A percentile compares a stretch with the other conserved stretches of the same genome.
Evolutionary conservation across 2,113 vertebrate genomes (phyloP).

Genomic region (Myrmecophaga tridactyla): DNA sequence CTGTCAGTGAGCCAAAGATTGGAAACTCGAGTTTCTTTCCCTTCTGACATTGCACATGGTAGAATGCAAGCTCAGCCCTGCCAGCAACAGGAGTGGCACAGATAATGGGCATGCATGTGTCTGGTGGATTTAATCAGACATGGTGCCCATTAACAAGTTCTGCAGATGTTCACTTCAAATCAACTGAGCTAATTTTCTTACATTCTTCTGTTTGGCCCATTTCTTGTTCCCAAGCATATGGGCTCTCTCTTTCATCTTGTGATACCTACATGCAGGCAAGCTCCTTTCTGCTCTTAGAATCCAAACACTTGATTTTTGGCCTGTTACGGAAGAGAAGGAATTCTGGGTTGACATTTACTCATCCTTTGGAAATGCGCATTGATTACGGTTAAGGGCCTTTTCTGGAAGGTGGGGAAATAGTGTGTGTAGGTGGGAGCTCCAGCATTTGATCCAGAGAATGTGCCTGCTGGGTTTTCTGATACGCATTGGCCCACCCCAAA

Average conservation of each 20-base stretch:
- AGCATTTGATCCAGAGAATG: not conserved
- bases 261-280: not conserved
- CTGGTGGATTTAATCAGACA: constrained; percentile 64
- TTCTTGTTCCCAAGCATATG: constrained; percentile 25
- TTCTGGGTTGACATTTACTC: not conserved
- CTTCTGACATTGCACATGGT: not conserved
- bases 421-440: not conserved
- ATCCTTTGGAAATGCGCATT: not conserved
- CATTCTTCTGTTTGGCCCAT: constrained; percentile 30
- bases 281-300: constrained; percentile 1
- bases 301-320: not conserved
- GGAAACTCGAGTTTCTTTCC: not conserved
- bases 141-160: constrained; percentile 51
- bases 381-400: not conserved
- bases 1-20: not conserved
- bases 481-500: not conserved
- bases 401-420: not conserved
- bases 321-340: not conserved
- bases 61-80: not conserved
- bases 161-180: constrained; percentile 69
- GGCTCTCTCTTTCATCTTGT: not conserved
- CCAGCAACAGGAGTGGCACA: constrained; percentile 57
- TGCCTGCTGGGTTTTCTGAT: not conserved
- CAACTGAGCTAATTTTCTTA: constrained; percentile 59
- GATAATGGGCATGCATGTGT: constrained; percentile 48